phyloP scores from a whole-genome alignment of 2,113 vertebrate genomes.

The Heterotis niloticus region DNA sequence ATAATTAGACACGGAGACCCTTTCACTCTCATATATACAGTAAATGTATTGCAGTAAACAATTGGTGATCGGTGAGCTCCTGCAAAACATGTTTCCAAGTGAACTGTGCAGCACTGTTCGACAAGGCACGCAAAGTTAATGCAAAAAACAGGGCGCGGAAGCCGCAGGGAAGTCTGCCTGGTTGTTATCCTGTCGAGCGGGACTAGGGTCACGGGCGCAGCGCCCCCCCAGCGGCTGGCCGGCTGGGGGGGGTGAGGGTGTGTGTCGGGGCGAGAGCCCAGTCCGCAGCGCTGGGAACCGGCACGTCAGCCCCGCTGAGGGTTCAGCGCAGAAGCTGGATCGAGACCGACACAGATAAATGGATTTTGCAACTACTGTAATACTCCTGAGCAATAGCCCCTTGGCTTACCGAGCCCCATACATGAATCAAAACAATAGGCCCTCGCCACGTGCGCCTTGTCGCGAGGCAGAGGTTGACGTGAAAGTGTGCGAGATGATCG shows the following conservation, averaged over 20 bases:
- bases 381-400: neutral
- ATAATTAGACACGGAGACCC: neutral
- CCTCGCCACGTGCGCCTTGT: neutral
- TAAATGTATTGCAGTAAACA: neutral
- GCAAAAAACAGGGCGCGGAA: neutral
- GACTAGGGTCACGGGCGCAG: neutral
- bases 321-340: neutral
- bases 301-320: neutral
- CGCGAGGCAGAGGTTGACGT: neutral
- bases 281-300: neutral
- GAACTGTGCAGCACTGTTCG: neutral
- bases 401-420: neutral
- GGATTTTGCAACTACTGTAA: neutral
- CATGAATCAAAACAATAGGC: conserved; percentile 2
- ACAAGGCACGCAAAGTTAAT: neutral
- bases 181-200: neutral
- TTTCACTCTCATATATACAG: neutral
- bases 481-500: neutral
- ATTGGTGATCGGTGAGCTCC: neutral
- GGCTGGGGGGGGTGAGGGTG: neutral
- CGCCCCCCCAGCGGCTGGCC: neutral
- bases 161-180: neutral
- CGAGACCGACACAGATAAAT: conserved; percentile 10
- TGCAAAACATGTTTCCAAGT: neutral
- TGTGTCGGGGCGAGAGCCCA: neutral